These are phyloP conservation scores for Ormyrus labotus DNA, from an alignment of 2,888 invertebrate species.

Conservation along the genomic window DNA sequence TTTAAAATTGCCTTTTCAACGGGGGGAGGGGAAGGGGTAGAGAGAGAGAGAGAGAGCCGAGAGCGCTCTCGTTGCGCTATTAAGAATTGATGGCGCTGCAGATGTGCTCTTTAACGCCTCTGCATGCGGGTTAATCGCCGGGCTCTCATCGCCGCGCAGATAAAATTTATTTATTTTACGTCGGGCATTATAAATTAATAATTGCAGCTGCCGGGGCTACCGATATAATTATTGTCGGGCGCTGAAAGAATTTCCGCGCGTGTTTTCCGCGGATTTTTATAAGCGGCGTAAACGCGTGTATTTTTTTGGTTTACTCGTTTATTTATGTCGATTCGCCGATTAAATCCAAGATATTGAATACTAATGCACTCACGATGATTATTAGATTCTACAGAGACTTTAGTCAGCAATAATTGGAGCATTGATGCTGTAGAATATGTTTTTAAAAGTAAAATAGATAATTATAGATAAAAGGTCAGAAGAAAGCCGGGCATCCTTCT, in stretches of 20 bases:
- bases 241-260: too few species aligned
- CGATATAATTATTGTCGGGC: background rate
- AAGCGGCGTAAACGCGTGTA: too few species aligned
- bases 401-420: too few species aligned
- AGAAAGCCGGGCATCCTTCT: too few species aligned
- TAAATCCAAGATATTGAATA: too few species aligned
- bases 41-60: background rate
- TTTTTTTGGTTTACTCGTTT: background rate
- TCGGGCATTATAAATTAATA: slow-evolving; percentile 15
- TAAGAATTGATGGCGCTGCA: slow-evolving; percentile 47
- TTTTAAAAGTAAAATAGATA: too few species aligned
- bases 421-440: too few species aligned
- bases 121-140: slow-evolving; percentile 26
- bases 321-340: too few species aligned
- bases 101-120: slow-evolving; percentile 48
- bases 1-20: background rate
- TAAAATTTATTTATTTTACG: slow-evolving; percentile 18
- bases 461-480: too few species aligned
- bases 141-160: background rate
- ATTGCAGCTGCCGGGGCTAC: background rate
- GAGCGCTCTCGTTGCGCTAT: slow-evolving; percentile 22
- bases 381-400: too few species aligned
- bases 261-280: background rate
- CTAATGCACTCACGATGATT: too few species aligned
- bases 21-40: background rate